Percentiles rank a stretch among this genome's conserved stretches.
These are phyloP conservation scores for Leucophenga varia DNA, from an alignment of 1,140 invertebrate species.

Conservation along the genomic window DNA sequence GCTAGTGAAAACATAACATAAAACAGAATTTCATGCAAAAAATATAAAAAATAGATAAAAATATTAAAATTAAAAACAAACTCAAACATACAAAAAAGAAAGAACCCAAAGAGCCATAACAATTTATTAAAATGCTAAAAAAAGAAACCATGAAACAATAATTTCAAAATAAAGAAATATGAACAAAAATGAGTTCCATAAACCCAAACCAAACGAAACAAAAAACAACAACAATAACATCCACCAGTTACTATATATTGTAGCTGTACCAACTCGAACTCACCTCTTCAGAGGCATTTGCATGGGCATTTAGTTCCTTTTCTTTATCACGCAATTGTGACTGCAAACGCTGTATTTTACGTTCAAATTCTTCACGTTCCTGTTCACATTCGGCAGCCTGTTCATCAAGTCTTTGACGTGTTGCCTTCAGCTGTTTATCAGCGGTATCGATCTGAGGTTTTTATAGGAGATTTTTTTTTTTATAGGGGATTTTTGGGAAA, in stretches of 20 bases:
- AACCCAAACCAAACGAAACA: neutral
- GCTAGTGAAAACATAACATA: neutral
- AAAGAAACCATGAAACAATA: slow-evolving; percentile 25
- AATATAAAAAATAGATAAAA: neutral
- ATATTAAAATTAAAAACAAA: neutral
- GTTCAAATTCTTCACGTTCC: slow-evolving; percentile 75
- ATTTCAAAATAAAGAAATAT: slow-evolving; percentile 6
- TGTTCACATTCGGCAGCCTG: slow-evolving; percentile 75
- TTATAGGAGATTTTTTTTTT: too few relatives aligned
- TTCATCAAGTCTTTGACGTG: slow-evolving; percentile 75
- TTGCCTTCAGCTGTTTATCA: slow-evolving; percentile 74
- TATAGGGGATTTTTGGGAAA: too few relatives aligned
- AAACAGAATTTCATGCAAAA: neutral
- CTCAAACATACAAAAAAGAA: slow-evolving; percentile 6
- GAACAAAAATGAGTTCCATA: too few relatives aligned
- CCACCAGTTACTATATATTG: too few relatives aligned
- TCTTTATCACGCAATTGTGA: slow-evolving; percentile 66
- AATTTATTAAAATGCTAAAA: slow-evolving; percentile 22
- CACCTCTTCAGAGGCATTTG: slow-evolving; percentile 61
- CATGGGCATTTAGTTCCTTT: slow-evolving; percentile 61
- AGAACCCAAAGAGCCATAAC: slow-evolving; percentile 19
- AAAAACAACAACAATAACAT: neutral
- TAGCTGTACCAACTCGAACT: too few relatives aligned
- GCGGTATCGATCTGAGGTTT: slow-evolving; percentile 70
- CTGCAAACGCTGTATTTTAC: slow-evolving; percentile 63